phyloP scores from a whole-genome alignment of 2,888 invertebrate genomes.

The Iselma pallidipennis region DNA sequence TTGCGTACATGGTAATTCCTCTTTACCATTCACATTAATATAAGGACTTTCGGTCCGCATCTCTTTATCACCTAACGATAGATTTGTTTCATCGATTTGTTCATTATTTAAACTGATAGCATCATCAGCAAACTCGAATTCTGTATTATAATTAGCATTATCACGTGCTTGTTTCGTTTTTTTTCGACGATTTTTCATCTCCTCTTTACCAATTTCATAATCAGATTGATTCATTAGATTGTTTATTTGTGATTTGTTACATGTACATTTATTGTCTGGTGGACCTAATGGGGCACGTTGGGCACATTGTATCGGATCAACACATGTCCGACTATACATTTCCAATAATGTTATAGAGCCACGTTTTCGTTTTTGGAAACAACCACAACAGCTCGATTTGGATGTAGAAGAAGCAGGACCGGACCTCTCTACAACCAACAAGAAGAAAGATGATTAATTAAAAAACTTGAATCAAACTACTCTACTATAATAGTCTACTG shows the following conservation, averaged over 20 bases:
- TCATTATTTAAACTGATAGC: conserved; percentile 53
- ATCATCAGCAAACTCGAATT: conserved; percentile 56
- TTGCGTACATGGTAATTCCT: conserved; percentile 67
- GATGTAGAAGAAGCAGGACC: conserved; percentile 57
- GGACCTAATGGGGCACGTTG: conserved; percentile 53
- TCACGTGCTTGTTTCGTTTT: conserved; percentile 28
- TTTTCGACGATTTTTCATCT: conserved; percentile 40
- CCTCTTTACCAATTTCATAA: conserved; percentile 59
- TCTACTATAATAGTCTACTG: not conserved
- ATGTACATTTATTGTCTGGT: conserved; percentile 47
- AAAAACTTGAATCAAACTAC: conserved; percentile 8
- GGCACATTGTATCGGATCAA: conserved; percentile 48
- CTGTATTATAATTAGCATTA: conserved; percentile 44
- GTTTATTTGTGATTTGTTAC: conserved; percentile 41
- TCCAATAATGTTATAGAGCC: conserved; percentile 59
- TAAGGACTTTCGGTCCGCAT: conserved; percentile 57
- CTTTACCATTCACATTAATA: conserved; percentile 69
- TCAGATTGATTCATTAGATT: conserved; percentile 53
- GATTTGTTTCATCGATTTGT: conserved; percentile 39
- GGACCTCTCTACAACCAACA: conserved; percentile 53
- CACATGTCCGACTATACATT: conserved; percentile 58
- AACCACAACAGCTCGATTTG: conserved; percentile 54
- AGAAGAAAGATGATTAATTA: conserved; percentile 25
- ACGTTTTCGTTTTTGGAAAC: conserved; percentile 53
- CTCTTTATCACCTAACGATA: conserved; percentile 35